These are phyloP conservation scores for Fringilla coelebs DNA, from an alignment of 2,797 vertebrate species.

Conservation along the genomic window DNA sequence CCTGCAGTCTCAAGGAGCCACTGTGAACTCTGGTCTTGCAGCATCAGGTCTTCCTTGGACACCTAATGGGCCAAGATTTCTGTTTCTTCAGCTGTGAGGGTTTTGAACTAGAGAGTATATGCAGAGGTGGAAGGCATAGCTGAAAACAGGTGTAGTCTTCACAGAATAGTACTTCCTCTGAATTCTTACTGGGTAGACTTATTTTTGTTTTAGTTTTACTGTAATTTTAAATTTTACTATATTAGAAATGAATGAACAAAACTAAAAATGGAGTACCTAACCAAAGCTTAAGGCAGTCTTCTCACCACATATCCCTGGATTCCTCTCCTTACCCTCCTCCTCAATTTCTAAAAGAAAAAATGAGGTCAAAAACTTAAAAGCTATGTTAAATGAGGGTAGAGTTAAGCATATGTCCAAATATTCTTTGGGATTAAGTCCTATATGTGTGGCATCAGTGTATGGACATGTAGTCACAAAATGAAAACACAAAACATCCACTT, in stretches of 20 bases:
- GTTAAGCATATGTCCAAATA: background rate
- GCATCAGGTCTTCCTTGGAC: background rate
- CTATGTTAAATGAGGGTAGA: background rate
- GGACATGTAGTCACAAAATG: background rate
- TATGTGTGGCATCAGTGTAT: background rate
- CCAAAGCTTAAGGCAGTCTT: background rate
- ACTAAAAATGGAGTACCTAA: background rate
- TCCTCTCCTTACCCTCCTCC: background rate
- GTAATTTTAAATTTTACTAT: background rate
- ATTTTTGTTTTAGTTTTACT: background rate
- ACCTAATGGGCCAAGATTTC: background rate
- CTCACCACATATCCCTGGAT: background rate
- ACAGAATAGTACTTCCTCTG: background rate
- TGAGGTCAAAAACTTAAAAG: background rate
- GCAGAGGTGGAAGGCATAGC: background rate
- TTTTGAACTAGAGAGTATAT: background rate
- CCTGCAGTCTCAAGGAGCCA: background rate
- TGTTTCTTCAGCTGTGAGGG: background rate
- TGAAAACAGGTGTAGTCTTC: background rate
- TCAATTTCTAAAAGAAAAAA: background rate
- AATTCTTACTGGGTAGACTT: background rate
- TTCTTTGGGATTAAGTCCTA: background rate
- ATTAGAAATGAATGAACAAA: background rate
- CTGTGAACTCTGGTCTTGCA: background rate
- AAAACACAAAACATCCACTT: accelerated